Percentiles rank a stretch among this genome's conserved stretches.
Evolutionary conservation across 1,140 invertebrate genomes (phyloP).

Genomic region (Stegodyphus dumicola): DNA sequence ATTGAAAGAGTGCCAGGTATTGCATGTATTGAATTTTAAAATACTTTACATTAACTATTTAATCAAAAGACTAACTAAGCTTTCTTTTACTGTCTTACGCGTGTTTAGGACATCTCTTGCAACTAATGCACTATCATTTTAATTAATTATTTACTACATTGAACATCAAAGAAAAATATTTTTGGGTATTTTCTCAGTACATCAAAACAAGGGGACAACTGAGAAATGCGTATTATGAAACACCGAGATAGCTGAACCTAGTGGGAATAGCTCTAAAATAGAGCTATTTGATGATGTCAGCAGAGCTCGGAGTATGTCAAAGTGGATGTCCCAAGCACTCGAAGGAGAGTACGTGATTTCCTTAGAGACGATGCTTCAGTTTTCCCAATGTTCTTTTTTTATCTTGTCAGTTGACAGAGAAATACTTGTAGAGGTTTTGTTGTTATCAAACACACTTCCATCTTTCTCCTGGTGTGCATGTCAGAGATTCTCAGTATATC

Average conservation of each 20-base stretch:
- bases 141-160: no score
- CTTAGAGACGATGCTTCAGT: not conserved
- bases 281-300: slow-evolving; percentile 20
- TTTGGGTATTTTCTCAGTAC: not conserved
- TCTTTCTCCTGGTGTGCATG: not conserved
- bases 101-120: no score
- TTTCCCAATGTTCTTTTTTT: not conserved
- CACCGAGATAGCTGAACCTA: not conserved
- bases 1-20: no score
- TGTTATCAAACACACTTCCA: no score
- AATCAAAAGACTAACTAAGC: no score
- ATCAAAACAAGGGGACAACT: not conserved
- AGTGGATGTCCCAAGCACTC: slow-evolving; percentile 15
- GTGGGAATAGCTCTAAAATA: slow-evolving; percentile 2
- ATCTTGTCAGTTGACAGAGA: slow-evolving; percentile 23
- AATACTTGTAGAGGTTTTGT: no score
- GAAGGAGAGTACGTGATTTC: slow-evolving; percentile 9
- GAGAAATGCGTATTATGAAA: not conserved
- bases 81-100: no score
- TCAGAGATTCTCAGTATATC: no score
- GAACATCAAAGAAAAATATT: no score
- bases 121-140: no score
- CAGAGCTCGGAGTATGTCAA: slow-evolving; percentile 14
- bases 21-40: no score
- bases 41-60: no score